Percentiles rank a stretch among this genome's conserved stretches.
Evolutionary conservation across 2,797 vertebrate species (phyloP).

Genomic region (Salmo trutta): DNA sequence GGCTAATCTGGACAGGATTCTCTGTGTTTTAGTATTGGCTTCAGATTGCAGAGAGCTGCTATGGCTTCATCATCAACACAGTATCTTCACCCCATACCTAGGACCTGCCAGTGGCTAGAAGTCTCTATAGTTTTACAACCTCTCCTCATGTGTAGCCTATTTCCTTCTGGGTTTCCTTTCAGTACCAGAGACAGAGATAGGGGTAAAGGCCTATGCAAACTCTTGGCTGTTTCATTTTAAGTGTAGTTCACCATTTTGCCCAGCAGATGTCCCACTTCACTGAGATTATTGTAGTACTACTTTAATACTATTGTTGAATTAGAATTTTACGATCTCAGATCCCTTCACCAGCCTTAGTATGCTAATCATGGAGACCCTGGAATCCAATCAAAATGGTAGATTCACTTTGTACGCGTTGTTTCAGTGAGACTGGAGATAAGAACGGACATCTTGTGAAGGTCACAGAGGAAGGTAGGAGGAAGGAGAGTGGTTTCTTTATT

Average conservation of each 20-base stretch:
- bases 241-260: not conserved
- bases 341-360: conserved; percentile 1
- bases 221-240: not conserved
- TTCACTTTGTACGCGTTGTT: not conserved
- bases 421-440: not conserved
- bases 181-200: no score
- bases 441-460: not conserved
- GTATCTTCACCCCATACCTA: not conserved
- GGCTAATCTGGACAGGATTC: not conserved
- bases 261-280: not conserved
- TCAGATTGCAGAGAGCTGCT: not conserved
- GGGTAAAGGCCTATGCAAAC: not conserved
- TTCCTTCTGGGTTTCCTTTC: no score
- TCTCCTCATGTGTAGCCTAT: not conserved
- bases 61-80: not conserved
- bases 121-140: not conserved
- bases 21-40: not conserved
- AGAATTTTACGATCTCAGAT: not conserved
- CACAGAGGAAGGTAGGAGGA: not conserved
- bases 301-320: not conserved
- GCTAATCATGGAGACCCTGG: not conserved
- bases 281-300: not conserved
- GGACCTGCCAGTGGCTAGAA: not conserved
- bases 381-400: not conserved
- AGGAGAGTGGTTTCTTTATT: not conserved